These are phyloP conservation scores for Eurystomus glaucurus DNA, from an alignment of 2,797 vertebrate species.

Conservation along the genomic window DNA sequence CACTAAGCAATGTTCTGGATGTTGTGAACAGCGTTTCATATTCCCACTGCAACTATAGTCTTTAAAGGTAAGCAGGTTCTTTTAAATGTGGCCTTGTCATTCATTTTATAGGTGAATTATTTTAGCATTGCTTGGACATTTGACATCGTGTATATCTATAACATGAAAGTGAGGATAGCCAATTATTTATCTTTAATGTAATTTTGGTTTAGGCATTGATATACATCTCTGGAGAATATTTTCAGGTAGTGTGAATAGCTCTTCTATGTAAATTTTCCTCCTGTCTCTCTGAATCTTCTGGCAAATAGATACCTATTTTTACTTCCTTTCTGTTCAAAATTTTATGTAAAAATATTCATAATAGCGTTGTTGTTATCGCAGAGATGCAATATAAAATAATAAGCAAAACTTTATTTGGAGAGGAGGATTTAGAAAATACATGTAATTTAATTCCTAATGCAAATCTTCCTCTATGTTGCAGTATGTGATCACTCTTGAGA, in stretches of 20 bases:
- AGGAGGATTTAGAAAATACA: not conserved
- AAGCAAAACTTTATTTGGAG: not conserved
- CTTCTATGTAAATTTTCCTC: slow-evolving; percentile 63
- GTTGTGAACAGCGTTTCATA: slow-evolving; percentile 18
- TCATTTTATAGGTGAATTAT: slow-evolving; percentile 57
- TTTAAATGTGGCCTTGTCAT: slow-evolving; percentile 19
- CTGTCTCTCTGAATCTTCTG: slow-evolving; percentile 51
- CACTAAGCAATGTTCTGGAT: not conserved
- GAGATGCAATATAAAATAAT: not conserved
- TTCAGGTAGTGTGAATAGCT: not conserved
- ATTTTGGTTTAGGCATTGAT: slow-evolving; percentile 44
- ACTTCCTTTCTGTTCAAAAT: not conserved
- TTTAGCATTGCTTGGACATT: slow-evolving; percentile 15
- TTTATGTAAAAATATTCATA: not conserved
- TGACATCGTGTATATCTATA: not conserved
- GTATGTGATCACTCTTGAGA: not conserved
- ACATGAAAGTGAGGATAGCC: not conserved
- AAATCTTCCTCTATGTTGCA: not conserved
- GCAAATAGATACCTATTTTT: slow-evolving; percentile 66
- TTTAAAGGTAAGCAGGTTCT: not conserved
- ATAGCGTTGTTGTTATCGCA: not conserved
- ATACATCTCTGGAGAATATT: not conserved
- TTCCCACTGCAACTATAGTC: not conserved
- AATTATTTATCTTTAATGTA: slow-evolving; percentile 47
- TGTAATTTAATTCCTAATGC: not conserved